Base-by-base conservation (phyloP, 2,888 invertebrate genomes). In the Vannuccia rotundouncinata region DNA sequence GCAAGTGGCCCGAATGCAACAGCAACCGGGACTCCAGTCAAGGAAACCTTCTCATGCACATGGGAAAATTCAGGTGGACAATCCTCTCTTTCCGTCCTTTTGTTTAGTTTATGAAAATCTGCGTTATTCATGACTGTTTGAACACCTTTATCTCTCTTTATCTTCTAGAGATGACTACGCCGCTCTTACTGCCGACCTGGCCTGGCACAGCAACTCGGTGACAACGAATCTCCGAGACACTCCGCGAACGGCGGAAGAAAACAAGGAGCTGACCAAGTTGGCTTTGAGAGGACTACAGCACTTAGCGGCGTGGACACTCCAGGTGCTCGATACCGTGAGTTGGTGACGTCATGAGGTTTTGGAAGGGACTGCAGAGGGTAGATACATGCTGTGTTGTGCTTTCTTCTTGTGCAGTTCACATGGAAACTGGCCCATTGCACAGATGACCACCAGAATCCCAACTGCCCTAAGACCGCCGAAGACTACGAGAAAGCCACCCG, bases 361-460 rank as follows among this genome's bases (percentile, higher is more conserved):
- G n/a, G n/a, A n/a, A n/a, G n/a, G n/a, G n/a, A 10, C 1, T 74
- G 2, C 2, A 13, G 2, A 25, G 10, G 59, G 13, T n/a, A n/a
- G 1, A 29, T 27, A 5, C 22, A 2, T 25, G 75, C 1, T 2
- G 29, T 10, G 2, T 25, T 78, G 78, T 28, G 30, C 13, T 0
- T 22, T n/a, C 17, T 74, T 0, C 27, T 29, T 1, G 60, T 80
- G 25, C 75, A 84, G 80, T 96, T 95, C 88, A 95, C 96, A 0
- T 99, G 98, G 97, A 99, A 99, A 89, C 90, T 99, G 80, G 90
- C 98, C 83, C 96, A 99, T 88, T 98, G 98, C 0, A 98, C 97
- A 0, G 97, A 99, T 89, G 95, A 95, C 87, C 94, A 95, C 87
- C 93, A 93, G 88, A 98, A 96, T 88, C 92, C 94, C 82, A 92